Conservation (phyloP, 1,140 invertebrate species). For the Macrobrachium nipponense region DNA sequence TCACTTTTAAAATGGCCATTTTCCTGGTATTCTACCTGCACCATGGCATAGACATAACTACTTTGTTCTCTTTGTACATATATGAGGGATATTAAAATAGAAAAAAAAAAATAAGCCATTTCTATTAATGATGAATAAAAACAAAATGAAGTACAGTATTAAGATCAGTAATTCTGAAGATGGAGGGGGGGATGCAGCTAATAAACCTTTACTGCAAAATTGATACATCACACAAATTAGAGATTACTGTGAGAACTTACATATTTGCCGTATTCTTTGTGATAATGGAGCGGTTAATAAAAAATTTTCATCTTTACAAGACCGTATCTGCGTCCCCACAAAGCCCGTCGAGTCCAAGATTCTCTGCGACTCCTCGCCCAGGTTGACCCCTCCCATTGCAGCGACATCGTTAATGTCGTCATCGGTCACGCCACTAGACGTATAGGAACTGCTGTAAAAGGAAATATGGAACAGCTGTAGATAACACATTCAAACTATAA, state of each 20-base stretch:
- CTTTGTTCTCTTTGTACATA: too few species aligned
- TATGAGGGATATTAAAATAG: too few species aligned
- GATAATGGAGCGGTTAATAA: conserved; percentile 83
- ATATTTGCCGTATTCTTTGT: conserved; percentile 74
- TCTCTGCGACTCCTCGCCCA: conserved; percentile 94
- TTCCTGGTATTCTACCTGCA: too few species aligned
- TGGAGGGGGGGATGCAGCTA: neutral
- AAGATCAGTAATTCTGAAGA: too few species aligned
- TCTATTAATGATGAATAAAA: too few species aligned
- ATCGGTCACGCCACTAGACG: conserved; percentile 70
- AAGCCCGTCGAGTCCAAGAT: conserved; percentile 95
- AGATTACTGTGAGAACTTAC: conserved; percentile 38
- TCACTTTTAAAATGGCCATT: too few species aligned
- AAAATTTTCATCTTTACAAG: conserved; percentile 95
- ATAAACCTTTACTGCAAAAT: neutral
- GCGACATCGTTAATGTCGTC: conserved; percentile 99
- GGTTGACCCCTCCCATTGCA: conserved; percentile 98
- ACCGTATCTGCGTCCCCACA: conserved; percentile 94
- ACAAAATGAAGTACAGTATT: too few species aligned
- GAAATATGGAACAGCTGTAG: neutral
- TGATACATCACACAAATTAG: neutral
- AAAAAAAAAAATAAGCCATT: too few species aligned
- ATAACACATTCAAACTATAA: neutral
- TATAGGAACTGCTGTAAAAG: conserved; percentile 55
- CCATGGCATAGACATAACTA: too few species aligned